Evolutionary conservation across 2,888 invertebrate species (phyloP).

Genomic region (Gryllus longicercus): DNA sequence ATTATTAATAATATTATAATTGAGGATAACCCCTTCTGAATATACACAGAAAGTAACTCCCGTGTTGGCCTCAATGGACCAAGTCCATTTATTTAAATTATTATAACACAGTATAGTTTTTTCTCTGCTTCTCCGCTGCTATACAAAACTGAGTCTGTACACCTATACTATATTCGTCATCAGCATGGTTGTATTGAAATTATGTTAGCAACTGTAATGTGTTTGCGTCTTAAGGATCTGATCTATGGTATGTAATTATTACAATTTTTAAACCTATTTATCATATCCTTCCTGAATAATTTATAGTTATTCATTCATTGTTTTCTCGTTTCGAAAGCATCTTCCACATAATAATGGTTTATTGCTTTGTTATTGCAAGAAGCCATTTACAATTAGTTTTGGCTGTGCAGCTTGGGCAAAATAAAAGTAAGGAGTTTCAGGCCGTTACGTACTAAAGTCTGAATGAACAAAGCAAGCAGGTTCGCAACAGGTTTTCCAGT

Average conservation of each 20-base stretch:
- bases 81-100: constrained; percentile 20
- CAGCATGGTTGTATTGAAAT: constrained; percentile 26
- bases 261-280: constrained; percentile 20
- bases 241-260: constrained; percentile 24
- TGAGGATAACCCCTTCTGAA: constrained; percentile 32
- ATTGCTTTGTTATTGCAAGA: constrained; percentile 56
- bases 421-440: constrained; percentile 23
- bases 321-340: constrained; percentile 52
- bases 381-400: constrained; percentile 44
- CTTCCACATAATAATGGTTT: constrained; percentile 53
- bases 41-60: constrained; percentile 31
- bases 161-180: constrained; percentile 28
- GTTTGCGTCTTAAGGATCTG: constrained; percentile 18
- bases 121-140: constrained; percentile 30
- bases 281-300: constrained; percentile 22
- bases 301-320: constrained; percentile 38
- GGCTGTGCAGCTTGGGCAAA: constrained; percentile 36
- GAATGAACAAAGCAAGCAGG: neutral
- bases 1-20: constrained; percentile 47
- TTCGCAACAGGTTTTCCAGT: neutral
- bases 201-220: constrained; percentile 11
- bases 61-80: constrained; percentile 19
- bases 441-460: constrained; percentile 11
- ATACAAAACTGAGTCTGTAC: constrained; percentile 35
- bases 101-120: constrained; percentile 34